These are phyloP conservation scores for Rhagologus leucostigma DNA, from an alignment of 2,113 vertebrate species.

Conservation along the genomic window DNA sequence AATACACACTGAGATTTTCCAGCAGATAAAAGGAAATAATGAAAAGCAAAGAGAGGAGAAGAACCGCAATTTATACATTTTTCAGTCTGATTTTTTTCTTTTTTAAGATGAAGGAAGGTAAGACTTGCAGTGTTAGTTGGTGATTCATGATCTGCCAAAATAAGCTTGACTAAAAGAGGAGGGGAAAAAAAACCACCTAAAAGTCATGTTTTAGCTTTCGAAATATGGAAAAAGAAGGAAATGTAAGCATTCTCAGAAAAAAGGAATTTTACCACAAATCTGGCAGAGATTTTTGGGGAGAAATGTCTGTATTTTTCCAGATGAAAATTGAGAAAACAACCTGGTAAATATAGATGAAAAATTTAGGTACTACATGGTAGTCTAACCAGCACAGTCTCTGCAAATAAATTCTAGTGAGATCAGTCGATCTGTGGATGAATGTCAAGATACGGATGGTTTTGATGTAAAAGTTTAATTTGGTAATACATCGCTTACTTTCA, in stretches of 20 bases:
- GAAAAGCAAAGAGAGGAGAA: not conserved
- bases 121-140: not conserved
- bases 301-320: not conserved
- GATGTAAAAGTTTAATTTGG: not conserved
- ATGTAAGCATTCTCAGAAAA: not conserved
- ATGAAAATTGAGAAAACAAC: not conserved
- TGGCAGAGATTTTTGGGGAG: not conserved
- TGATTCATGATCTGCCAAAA: conserved; percentile 35
- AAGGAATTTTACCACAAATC: not conserved
- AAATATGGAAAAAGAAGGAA: conserved; percentile 4
- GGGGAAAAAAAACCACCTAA: not conserved
- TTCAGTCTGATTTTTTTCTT: not conserved
- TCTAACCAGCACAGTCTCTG: not conserved
- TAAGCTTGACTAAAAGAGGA: not conserved
- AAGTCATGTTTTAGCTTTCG: not conserved
- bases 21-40: not conserved
- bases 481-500: not conserved
- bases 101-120: not conserved
- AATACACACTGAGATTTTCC: not conserved
- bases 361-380: not conserved
- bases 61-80: not conserved
- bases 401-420: not conserved
- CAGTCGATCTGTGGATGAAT: not conserved
- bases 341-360: not conserved
- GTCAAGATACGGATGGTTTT: not conserved